Percentiles rank a stretch among this genome's conserved stretches.
Evolutionary conservation across 2,888 invertebrate species (phyloP).

Genomic region (Eristalis tenax): DNA sequence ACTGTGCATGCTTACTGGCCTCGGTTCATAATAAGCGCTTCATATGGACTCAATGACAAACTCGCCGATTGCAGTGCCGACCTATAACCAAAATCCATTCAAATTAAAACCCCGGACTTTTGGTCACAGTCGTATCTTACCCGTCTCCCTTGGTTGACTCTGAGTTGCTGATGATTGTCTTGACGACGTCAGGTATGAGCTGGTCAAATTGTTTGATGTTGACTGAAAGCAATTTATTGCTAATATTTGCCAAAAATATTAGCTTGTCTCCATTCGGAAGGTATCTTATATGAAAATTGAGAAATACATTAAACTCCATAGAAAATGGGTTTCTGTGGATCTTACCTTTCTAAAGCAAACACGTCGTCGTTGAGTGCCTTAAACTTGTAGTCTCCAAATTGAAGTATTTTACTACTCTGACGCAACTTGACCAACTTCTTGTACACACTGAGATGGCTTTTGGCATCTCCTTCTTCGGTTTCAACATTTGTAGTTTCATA

Average conservation of each 20-base stretch:
- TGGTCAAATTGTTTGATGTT: constrained; percentile 18
- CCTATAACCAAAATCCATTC: neutral
- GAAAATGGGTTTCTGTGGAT: neutral
- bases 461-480: constrained; percentile 79
- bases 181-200: neutral
- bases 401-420: constrained; percentile 74
- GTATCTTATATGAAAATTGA: neutral
- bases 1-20: neutral
- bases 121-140: constrained; percentile 8
- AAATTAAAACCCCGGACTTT: neutral
- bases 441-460: constrained; percentile 85
- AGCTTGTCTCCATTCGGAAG: constrained; percentile 35
- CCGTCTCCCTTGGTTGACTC: constrained; percentile 17
- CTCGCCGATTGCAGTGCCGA: neutral
- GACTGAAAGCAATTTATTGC: neutral
- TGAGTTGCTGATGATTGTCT: neutral
- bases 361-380: constrained; percentile 75
- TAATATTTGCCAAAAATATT: constrained; percentile 29
- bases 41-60: constrained; percentile 22
- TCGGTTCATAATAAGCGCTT: constrained; percentile 23
- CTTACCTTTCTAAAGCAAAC: constrained; percentile 77
- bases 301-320: neutral
- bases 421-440: constrained; percentile 82
- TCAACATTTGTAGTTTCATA: constrained; percentile 84
- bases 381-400: constrained; percentile 76